Evolutionary conservation across 35 echinoderm and acorn worm genomes (phyloP), one percentile per base, ranked within the genome.

Genomic region (Apostichopus californicus): DNA sequence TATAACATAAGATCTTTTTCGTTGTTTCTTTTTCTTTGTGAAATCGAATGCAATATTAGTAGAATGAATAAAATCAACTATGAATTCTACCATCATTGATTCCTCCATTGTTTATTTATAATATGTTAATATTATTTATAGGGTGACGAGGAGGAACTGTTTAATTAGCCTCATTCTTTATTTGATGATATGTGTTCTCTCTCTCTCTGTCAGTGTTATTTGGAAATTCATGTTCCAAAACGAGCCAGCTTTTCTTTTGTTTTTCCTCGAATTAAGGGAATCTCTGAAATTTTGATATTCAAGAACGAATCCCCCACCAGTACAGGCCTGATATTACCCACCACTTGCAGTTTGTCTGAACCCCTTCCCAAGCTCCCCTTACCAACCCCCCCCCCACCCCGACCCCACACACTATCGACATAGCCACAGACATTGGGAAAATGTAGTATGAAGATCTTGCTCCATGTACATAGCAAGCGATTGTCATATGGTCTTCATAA

Each of bases 21-120:
- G 64, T 68, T 68, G 11, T 54, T 46, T 54, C 24, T 80, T 80
- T 34, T 80, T 54, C 26, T 80, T 21, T 25, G 24, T 46, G 26
- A 80, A 80, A 80, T 80, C 14, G 53, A 80, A 80, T 80, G 78
- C 78, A 80, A 80, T 80, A 80, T n/a, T 80, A 80, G 78, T 80
- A 80, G 78, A 80, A 80, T 14, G 13, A 80, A 25, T 25, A 54
- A 80, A 46, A 14, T 14, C 13, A 80, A 46, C 24, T 21, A 1
- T 21, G 34, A 80, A 46, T 13, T 14, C 13, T 14, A 24, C 34
- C 14, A 21, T 80, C 5, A 5, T 5, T 54, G 3, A 46, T 7
- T 80, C 20, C 14, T 80, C 11, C 10, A 13, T 14, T 80, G 24
- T 80, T 21, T 80, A 6, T 46, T 80, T 21, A 5, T 13, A 6